Percentiles rank a stretch among this genome's conserved stretches.
These are phyloP conservation scores for Hetaerina titia DNA, from an alignment of 2,888 invertebrate species.

Conservation along the genomic window DNA sequence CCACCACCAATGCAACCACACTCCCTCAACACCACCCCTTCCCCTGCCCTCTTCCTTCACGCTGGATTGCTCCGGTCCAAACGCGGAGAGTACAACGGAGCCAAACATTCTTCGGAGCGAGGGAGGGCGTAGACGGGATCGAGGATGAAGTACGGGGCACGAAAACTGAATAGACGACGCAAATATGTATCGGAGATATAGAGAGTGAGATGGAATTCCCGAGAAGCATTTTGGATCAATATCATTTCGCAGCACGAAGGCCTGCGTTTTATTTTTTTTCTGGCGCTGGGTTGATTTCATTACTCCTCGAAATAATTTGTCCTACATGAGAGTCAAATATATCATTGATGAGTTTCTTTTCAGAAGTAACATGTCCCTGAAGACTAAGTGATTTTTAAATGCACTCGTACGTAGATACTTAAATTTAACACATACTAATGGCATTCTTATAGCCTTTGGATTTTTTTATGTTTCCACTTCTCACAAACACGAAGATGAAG, in stretches of 20 bases:
- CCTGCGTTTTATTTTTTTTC: neutral
- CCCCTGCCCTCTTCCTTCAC: neutral
- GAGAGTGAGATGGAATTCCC: conserved; percentile 7
- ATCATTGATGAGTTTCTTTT: neutral
- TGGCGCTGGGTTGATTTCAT: neutral
- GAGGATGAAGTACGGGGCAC: neutral
- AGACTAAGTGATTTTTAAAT: too few relatives aligned
- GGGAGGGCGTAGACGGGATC: neutral
- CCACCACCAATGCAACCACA: neutral
- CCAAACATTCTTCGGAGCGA: conserved; percentile 21
- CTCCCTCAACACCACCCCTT: neutral
- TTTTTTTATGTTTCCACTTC: too few relatives aligned
- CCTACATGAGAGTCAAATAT: neutral
- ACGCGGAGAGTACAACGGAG: neutral
- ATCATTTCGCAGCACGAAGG: conserved; percentile 2
- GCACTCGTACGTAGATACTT: too few relatives aligned
- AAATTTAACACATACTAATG: too few relatives aligned
- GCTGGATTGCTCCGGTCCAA: neutral
- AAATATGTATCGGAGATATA: conserved; percentile 24
- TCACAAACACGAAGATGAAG: too few relatives aligned
- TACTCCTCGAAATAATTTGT: neutral
- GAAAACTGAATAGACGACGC: neutral
- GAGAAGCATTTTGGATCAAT: neutral
- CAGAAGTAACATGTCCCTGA: neutral
- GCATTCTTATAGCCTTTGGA: too few relatives aligned